Evolutionary conservation across 30 jellyfish, hydroid and myxozoan genomes (phyloP).

Genomic region (Turritopsis rubra): DNA sequence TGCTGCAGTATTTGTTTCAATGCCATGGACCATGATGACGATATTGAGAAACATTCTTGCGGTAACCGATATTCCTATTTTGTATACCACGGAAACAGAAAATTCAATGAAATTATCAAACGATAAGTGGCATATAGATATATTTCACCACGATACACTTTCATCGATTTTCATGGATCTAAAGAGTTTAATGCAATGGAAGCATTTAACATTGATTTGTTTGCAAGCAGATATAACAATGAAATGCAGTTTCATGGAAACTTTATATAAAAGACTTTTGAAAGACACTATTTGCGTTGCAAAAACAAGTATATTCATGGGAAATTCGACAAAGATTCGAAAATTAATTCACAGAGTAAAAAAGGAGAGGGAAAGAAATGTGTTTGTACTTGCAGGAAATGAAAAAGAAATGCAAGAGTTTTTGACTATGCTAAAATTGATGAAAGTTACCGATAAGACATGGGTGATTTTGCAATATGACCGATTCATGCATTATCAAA

Average conservation of each 20-base stretch:
- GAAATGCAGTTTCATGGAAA: background rate
- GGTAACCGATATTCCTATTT: background rate
- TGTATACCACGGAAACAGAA: background rate
- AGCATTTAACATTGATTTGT: background rate
- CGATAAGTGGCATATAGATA: background rate
- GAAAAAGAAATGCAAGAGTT: background rate
- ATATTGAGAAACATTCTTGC: background rate
- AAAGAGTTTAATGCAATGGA: background rate
- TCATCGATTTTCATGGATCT: background rate
- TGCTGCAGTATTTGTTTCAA: background rate
- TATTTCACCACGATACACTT: background rate
- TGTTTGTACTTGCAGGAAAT: background rate
- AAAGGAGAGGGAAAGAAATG: background rate
- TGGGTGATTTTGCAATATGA: background rate
- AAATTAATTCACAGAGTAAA: background rate
- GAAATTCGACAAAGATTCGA: background rate
- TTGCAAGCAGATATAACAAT: background rate
- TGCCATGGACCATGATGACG: background rate
- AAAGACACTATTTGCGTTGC: background rate
- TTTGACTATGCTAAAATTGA: background rate
- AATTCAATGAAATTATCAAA: background rate
- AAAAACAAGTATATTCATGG: background rate
- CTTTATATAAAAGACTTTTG: background rate
- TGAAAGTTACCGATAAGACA: background rate
- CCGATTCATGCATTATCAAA: background rate